Evolutionary conservation across 2,797 vertebrate species (phyloP).

Genomic region (Myiotriccus ornatus): DNA sequence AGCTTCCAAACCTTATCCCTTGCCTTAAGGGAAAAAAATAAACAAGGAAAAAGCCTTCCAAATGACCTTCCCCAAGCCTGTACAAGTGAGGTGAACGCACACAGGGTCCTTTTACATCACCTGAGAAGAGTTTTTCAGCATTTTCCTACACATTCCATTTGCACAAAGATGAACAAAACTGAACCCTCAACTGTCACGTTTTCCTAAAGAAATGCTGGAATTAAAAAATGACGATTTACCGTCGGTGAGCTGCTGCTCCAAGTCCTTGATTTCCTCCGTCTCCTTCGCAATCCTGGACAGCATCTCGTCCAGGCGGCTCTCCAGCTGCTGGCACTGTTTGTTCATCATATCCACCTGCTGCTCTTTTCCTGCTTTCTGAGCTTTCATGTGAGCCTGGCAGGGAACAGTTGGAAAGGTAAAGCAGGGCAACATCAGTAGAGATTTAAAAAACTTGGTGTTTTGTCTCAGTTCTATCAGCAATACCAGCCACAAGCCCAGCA

Average conservation of each 20-base stretch:
- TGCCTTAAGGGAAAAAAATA: background rate
- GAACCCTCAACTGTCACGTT: background rate
- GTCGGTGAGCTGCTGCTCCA: conserved; percentile 92
- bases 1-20: background rate
- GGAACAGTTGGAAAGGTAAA: background rate
- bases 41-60: too few relatives aligned
- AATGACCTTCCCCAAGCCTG: background rate
- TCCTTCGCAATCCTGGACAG: conserved; percentile 88
- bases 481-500: background rate
- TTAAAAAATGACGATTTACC: conserved; percentile 66
- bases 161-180: background rate
- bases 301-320: conserved; percentile 84
- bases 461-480: background rate
- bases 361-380: conserved; percentile 76
- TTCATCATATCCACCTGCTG: conserved; percentile 85
- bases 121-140: background rate
- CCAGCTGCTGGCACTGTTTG: conserved; percentile 80
- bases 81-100: background rate
- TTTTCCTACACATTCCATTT: background rate
- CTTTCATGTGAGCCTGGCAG: conserved; percentile 79
- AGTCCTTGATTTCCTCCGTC: conserved; percentile 90
- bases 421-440: background rate
- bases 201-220: background rate
- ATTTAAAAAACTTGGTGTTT: background rate
- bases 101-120: background rate